Evolutionary conservation across 2,888 invertebrate genomes (phyloP), one percentile per base, ranked within the genome.

Genomic region (Diarsia mendica): DNA sequence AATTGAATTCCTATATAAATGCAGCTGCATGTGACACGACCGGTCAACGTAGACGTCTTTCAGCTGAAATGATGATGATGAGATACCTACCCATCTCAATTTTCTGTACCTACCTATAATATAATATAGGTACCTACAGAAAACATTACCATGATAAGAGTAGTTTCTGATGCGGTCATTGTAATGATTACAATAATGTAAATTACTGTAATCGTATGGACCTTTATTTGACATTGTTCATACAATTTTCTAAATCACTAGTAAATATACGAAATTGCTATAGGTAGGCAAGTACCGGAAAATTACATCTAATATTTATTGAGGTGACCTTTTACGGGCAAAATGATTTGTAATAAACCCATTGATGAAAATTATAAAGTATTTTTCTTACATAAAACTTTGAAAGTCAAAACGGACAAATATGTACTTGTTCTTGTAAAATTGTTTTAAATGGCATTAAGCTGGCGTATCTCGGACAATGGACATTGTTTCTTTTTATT

Each of bases 171-270:
- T 61, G 67, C 23, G 28, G 11, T 55, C 60, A 73, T 61, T 61
- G n/a, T 60, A 58, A 76, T 82, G 64, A 75, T 76, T 46, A 55
- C 18, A 74, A 79, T 82, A 6, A 77, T 53, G 48, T 63, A 64
- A 77, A 82, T 84, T 23, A 64, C 74, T n/a, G 28, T 63, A 77
- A 39, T 39, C 49, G 55, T 66, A 82, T 11, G 5, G 6, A 13
- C 18, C 15, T 61, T 63, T 63, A 67, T 67, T 44, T 49, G 28
- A 10, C 55, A 63, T 49, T 68, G 48, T 67, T 51, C 55, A 66
- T 66, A 51, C 65, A 51, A 66, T 77, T 77, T 77, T 68, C 6
- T 44, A 77, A 72, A 77, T 70, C 33, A 63, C 46, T 60, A 11
- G 48, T 66, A 72, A 69, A 81, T 66, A 58, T 49, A 77, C 53